phyloP scores from a whole-genome alignment of 2,113 vertebrate genomes.

The Cygnus buccinator region DNA sequence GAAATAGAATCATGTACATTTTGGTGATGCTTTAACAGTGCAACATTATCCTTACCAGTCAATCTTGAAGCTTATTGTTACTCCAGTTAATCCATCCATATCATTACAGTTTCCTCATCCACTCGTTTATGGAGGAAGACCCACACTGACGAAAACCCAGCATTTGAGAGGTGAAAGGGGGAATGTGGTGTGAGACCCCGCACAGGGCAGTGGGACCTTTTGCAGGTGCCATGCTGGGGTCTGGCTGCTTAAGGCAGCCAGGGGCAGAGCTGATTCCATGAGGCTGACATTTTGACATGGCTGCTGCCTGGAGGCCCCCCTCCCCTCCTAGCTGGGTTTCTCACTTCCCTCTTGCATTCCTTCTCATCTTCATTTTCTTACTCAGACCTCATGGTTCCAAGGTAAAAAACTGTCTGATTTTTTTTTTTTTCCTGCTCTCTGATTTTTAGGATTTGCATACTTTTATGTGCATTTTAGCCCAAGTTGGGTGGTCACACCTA shows the following conservation, averaged over 20 bases:
- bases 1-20: background rate
- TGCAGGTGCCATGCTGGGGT: background rate
- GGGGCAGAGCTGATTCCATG: rapidly evolving
- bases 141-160: background rate
- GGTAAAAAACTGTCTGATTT: background rate
- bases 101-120: background rate
- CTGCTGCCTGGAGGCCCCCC: background rate
- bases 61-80: background rate
- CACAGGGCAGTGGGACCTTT: background rate
- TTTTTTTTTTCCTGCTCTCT: background rate
- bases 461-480: background rate
- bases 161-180: background rate
- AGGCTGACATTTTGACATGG: background rate
- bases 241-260: background rate
- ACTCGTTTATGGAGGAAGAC: background rate
- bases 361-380: background rate
- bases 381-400: background rate
- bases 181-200: background rate
- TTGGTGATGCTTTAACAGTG: background rate
- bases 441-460: background rate
- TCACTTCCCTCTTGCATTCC: background rate
- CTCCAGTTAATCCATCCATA: background rate
- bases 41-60: background rate
- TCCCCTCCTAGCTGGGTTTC: background rate
- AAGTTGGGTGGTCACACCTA: background rate